These are phyloP conservation scores for Psilopsiagon aymara DNA, from an alignment of 2,113 vertebrate genomes.

Conservation along the genomic window DNA sequence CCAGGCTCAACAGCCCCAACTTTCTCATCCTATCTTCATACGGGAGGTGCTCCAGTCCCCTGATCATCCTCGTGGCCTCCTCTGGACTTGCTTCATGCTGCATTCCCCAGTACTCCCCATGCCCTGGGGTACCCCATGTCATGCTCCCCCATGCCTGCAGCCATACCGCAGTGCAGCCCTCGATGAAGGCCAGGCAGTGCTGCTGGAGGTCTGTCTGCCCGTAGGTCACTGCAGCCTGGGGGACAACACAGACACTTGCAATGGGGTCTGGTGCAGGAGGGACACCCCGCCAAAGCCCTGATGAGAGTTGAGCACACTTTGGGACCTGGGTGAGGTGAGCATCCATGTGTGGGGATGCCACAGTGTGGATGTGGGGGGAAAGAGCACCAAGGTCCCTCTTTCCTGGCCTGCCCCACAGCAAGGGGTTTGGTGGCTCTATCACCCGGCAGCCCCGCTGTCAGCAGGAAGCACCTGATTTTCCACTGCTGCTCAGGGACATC, in stretches of 20 bases:
- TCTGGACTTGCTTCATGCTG: not conserved
- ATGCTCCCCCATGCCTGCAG: not conserved
- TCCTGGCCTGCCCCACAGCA: not conserved
- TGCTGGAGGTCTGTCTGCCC: constrained; percentile 73
- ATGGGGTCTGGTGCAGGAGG: not conserved
- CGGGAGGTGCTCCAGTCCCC: not conserved
- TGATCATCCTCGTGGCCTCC: not conserved
- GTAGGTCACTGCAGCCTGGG: constrained; percentile 79
- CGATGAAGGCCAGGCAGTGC: constrained; percentile 78
- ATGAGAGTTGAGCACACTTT: rapidly evolving
- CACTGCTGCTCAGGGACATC: rapidly evolving
- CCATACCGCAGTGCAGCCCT: constrained; percentile 69
- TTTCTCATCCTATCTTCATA: not conserved
- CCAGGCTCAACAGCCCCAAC: too few relatives aligned
- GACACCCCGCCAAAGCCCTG: not conserved
- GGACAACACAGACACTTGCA: not conserved
- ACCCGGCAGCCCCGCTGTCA: not conserved
- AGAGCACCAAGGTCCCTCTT: not conserved
- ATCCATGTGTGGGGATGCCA: rapidly evolving
- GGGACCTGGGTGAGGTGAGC: not conserved
- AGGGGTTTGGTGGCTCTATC: not conserved
- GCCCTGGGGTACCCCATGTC: not conserved
- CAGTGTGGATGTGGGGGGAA: rapidly evolving
- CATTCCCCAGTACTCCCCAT: not conserved
- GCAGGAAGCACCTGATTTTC: not conserved